Evolutionary conservation across 2,888 invertebrate species (phyloP).

Genomic region (Campoletis raptor): DNA sequence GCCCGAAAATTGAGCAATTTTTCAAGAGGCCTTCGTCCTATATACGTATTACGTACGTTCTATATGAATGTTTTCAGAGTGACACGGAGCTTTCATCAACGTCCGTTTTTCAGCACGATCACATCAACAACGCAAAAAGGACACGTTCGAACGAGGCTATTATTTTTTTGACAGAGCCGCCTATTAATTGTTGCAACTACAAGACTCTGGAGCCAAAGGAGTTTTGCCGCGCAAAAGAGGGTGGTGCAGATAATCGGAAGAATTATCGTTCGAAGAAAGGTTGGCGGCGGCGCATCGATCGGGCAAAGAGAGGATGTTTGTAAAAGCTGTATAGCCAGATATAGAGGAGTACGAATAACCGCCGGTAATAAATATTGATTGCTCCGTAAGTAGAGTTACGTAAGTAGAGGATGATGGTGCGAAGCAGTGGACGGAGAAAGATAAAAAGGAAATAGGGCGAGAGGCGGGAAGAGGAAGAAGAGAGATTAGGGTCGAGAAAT

Average conservation of each 20-base stretch:
- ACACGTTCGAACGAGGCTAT: background rate
- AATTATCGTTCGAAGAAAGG: constrained; percentile 15
- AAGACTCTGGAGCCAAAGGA: too few relatives aligned
- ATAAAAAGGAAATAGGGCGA: constrained; percentile 50
- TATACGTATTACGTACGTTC: background rate
- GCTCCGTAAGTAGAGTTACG: constrained; percentile 60
- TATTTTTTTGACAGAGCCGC: background rate
- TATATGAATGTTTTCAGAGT: background rate
- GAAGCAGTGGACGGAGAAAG: constrained; percentile 64
- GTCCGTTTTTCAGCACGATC: background rate
- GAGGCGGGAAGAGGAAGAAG: constrained; percentile 60
- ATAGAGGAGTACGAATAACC: too few relatives aligned
- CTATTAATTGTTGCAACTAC: too few relatives aligned
- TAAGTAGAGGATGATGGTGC: constrained; percentile 14
- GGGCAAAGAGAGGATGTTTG: background rate
- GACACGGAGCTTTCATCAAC: background rate
- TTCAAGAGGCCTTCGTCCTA: background rate
- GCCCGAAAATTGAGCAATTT: constrained; percentile 2
- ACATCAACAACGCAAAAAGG: background rate
- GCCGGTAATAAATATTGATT: constrained; percentile 76
- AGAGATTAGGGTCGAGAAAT: constrained; percentile 77
- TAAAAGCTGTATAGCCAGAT: background rate
- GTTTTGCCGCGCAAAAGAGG: too few relatives aligned
- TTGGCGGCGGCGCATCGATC: background rate
- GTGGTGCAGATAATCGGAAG: background rate